These are phyloP conservation scores for Drosophila serrata DNA, from an alignment of 1,140 invertebrate genomes.

Conservation along the genomic window DNA sequence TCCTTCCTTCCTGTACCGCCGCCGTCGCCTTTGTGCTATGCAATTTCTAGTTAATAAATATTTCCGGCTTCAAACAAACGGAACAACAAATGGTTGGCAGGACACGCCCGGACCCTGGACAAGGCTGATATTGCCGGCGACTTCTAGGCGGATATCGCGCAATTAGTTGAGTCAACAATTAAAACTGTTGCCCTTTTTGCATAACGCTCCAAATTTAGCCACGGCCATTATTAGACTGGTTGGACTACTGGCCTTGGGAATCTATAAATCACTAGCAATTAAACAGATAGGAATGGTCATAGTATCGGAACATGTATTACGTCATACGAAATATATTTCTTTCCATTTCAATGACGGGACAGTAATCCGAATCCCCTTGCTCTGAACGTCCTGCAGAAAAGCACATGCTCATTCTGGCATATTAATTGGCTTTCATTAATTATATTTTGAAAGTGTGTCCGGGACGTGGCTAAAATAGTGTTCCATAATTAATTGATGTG, in stretches of 20 bases:
- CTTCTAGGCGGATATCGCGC: constrained; percentile 40
- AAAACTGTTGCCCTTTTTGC: constrained; percentile 47
- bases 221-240: constrained; percentile 23
- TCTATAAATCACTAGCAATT: constrained; percentile 29
- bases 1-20: constrained; percentile 65
- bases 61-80: constrained; percentile 60
- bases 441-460: constrained; percentile 64
- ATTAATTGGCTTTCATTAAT: constrained; percentile 76
- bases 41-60: constrained; percentile 83
- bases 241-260: not conserved
- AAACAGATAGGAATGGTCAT: not conserved
- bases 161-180: constrained; percentile 61
- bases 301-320: constrained; percentile 10
- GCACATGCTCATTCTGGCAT: constrained; percentile 46
- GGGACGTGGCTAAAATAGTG: constrained; percentile 48
- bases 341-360: constrained; percentile 15
- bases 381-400: constrained; percentile 14
- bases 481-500: constrained; percentile 65
- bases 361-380: constrained; percentile 25
- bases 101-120: constrained; percentile 39
- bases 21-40: constrained; percentile 54
- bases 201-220: constrained; percentile 29
- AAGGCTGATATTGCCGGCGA: constrained; percentile 3
- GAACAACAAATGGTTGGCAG: constrained; percentile 43
- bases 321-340: constrained; percentile 26